phyloP scores from a whole-genome alignment of 2,888 invertebrate genomes.

The Oligia latruncula region DNA sequence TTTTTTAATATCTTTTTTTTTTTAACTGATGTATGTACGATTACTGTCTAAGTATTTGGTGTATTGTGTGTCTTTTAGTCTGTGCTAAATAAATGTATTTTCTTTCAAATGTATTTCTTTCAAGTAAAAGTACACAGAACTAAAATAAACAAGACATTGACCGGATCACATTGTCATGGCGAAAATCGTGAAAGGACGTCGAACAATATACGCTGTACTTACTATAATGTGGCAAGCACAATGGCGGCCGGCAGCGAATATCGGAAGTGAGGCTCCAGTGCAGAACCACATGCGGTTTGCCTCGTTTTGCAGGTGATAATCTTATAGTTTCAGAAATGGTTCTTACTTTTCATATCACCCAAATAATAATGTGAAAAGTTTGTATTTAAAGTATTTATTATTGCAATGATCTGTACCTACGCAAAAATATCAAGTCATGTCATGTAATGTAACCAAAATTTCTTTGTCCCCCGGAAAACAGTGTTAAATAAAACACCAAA shows the following conservation, averaged over 20 bases:
- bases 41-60: too few species aligned
- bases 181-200: conserved; percentile 57
- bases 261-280: conserved; percentile 37
- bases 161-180: conserved; percentile 52
- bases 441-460: not conserved
- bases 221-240: conserved; percentile 44
- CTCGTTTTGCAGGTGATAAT: not conserved
- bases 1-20: too few species aligned
- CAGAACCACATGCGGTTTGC: not conserved
- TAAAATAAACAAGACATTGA: conserved; percentile 33
- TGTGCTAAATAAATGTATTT: too few species aligned
- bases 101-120: too few species aligned
- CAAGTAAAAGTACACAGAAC: conserved; percentile 7
- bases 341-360: not conserved
- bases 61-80: too few species aligned
- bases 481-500: not conserved
- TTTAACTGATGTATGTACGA: too few species aligned
- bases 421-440: not conserved
- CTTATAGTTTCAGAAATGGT: not conserved
- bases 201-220: conserved; percentile 60
- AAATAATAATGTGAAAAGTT: not conserved
- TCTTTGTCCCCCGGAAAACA: not conserved
- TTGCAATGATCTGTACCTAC: not conserved
- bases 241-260: conserved; percentile 48
- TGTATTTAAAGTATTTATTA: not conserved